Conservation (phyloP, 1,140 invertebrate genomes). For the Diorhabda sublineata region DNA sequence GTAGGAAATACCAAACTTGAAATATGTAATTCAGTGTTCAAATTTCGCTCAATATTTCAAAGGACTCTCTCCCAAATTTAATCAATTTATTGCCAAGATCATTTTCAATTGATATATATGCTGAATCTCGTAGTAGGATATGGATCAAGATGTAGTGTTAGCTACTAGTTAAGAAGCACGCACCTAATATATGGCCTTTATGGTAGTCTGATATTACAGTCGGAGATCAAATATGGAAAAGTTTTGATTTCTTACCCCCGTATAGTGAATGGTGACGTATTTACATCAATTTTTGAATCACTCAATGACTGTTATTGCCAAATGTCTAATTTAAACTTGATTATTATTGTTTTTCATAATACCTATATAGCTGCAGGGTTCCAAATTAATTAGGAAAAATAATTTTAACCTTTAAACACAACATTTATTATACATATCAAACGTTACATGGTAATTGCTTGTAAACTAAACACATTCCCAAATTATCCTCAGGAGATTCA, state of each 20-base stretch:
- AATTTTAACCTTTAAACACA: not conserved
- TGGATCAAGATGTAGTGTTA: no score
- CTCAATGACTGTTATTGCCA: not conserved
- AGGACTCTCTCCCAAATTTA: no score
- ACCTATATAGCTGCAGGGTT: not conserved
- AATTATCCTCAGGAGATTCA: constrained; percentile 70
- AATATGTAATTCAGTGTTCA: no score
- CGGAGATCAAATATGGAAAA: no score
- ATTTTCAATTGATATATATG: no score
- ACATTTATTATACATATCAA: not conserved
- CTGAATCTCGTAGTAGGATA: no score
- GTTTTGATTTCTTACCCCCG: not conserved
- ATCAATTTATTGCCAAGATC: no score
- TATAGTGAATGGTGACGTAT: not conserved
- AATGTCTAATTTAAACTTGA: not conserved
- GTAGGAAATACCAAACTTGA: no score
- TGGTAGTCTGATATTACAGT: no score
- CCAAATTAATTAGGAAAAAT: not conserved
- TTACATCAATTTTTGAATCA: not conserved
- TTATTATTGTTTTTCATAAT: not conserved
- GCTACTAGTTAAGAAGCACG: no score
- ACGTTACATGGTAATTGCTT: constrained; percentile 62
- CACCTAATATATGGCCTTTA: no score
- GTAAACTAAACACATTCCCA: constrained; percentile 72
- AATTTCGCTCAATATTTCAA: no score